Evolutionary conservation across 2,113 vertebrate genomes (phyloP).

Genomic region (Oncorhynchus tshawytscha): DNA sequence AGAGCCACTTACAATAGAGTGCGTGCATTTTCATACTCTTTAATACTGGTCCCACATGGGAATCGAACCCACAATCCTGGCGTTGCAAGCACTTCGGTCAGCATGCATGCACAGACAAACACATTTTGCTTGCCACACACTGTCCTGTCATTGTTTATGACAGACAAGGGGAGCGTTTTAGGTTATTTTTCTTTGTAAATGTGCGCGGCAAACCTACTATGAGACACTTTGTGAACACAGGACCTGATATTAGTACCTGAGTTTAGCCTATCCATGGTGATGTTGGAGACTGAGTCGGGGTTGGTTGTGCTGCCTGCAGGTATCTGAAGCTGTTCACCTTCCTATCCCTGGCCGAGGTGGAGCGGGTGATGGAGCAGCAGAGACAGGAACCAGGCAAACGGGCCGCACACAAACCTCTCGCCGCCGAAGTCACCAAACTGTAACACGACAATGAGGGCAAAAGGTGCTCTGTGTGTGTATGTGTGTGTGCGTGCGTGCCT

Average conservation of each 20-base stretch:
- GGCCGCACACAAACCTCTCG: constrained; percentile 87
- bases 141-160: too few relatives aligned
- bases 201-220: too few relatives aligned
- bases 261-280: background rate
- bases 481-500: background rate
- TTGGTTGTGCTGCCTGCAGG: constrained; percentile 59
- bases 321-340: constrained; percentile 95
- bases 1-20: too few relatives aligned
- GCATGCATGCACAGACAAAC: too few relatives aligned
- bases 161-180: too few relatives aligned
- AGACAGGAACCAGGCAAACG: constrained; percentile 82
- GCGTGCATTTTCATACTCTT: too few relatives aligned
- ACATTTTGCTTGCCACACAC: too few relatives aligned
- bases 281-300: background rate
- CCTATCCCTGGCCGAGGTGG: constrained; percentile 86
- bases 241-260: background rate
- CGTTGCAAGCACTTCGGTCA: too few relatives aligned
- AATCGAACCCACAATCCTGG: too few relatives aligned
- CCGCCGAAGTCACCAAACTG: constrained; percentile 93
- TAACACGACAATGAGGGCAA: constrained; percentile 94
- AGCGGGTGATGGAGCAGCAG: constrained; percentile 87
- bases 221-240: too few relatives aligned
- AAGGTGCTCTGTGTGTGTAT: constrained; percentile 70
- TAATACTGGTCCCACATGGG: too few relatives aligned
- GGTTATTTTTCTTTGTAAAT: too few relatives aligned